Conservation (phyloP, 2,113 vertebrate species). For the Aspidoscelis tigris region DNA sequence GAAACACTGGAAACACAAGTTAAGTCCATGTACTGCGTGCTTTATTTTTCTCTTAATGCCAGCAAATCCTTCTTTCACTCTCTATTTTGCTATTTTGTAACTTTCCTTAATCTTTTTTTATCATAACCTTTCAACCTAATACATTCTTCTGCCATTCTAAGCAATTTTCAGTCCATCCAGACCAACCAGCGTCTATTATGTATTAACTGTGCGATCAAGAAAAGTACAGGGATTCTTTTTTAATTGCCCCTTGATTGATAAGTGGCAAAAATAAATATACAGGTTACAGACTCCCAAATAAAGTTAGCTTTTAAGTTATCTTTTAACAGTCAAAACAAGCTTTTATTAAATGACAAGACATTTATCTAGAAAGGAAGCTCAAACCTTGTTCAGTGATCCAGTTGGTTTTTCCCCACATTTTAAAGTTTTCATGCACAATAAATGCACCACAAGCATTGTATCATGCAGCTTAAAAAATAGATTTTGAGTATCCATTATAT, state of each 20-base stretch:
- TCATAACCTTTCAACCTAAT: conserved; percentile 9
- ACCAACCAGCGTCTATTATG: background rate
- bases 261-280: conserved; percentile 5
- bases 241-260: background rate
- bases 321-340: background rate
- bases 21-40: background rate
- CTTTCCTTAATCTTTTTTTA: conserved; percentile 28
- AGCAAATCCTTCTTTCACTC: background rate
- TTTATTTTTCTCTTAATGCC: conserved; percentile 30
- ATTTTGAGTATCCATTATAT: background rate
- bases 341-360: background rate
- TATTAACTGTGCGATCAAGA: background rate
- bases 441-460: background rate
- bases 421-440: background rate
- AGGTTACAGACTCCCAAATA: background rate
- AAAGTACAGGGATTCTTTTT: background rate
- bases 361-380: background rate
- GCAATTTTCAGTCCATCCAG: background rate
- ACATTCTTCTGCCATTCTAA: background rate
- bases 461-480: background rate
- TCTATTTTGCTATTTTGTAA: background rate
- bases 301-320: background rate
- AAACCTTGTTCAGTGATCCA: background rate
- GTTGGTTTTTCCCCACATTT: background rate
- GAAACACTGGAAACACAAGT: conserved; percentile 8